Evolutionary conservation across 2,113 vertebrate genomes (phyloP).

Genomic region (Glareola pratincola): DNA sequence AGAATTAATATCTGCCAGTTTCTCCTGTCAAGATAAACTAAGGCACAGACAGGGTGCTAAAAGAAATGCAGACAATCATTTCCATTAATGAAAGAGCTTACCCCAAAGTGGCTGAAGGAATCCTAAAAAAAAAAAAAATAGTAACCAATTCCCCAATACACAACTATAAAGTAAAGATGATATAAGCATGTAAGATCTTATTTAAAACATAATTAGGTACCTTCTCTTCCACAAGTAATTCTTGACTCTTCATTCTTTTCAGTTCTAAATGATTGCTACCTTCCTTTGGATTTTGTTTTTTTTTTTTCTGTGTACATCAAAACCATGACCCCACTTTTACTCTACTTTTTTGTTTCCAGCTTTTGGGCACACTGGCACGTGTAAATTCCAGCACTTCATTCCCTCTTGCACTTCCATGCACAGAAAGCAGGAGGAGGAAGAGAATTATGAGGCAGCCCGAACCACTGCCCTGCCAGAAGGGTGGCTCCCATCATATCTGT

Average conservation of each 20-base stretch:
- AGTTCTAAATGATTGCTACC: background rate
- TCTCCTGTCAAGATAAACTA: background rate
- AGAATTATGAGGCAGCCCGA: background rate
- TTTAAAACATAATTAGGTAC: background rate
- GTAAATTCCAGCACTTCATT: background rate
- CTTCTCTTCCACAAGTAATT: background rate
- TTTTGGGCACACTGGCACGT: accelerated
- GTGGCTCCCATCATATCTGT: background rate
- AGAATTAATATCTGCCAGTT: background rate
- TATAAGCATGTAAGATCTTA: background rate
- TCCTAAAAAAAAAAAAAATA: background rate
- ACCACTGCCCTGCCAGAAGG: background rate
- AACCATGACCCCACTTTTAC: background rate
- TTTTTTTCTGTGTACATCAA: background rate
- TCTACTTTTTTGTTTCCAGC: background rate
- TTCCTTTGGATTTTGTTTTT: background rate
- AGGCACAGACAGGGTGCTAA: background rate
- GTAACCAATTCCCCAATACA: background rate
- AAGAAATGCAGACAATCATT: background rate
- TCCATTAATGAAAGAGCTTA: background rate
- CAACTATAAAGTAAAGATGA: background rate
- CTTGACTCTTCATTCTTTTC: background rate
- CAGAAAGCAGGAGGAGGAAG: background rate
- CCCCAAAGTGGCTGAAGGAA: background rate
- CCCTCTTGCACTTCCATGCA: background rate